Conservation (phyloP, 2,113 vertebrate genomes). For the Prietella phreatophila region DNA sequence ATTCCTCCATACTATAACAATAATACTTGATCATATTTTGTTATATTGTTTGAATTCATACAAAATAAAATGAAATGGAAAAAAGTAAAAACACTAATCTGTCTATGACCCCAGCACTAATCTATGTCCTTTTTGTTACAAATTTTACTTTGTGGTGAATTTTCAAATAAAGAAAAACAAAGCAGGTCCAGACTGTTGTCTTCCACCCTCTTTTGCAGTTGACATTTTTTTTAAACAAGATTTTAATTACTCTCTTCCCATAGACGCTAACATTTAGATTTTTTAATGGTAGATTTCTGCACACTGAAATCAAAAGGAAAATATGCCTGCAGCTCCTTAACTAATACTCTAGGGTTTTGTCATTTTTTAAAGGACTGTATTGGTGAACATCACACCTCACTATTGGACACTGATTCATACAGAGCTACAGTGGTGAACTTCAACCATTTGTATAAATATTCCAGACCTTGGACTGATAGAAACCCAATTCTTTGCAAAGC, state of each 20-base stretch:
- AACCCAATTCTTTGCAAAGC: too few species aligned
- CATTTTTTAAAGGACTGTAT: neutral
- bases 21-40: neutral
- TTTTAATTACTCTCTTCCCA: neutral
- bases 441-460: neutral
- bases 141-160: neutral
- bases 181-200: neutral
- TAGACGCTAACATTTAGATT: neutral
- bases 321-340: neutral
- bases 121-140: neutral
- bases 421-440: neutral
- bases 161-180: neutral
- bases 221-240: neutral
- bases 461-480: neutral
- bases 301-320: neutral
- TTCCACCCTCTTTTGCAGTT: neutral
- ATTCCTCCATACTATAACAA: neutral
- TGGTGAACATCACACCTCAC: neutral
- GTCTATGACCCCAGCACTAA: neutral
- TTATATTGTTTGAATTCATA: neutral
- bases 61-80: neutral
- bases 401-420: neutral
- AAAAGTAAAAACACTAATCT: neutral
- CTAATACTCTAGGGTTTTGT: neutral
- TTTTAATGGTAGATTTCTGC: too few species aligned